Evolutionary conservation across 2,888 invertebrate genomes (phyloP).

Genomic region (Thereva nobilitata): DNA sequence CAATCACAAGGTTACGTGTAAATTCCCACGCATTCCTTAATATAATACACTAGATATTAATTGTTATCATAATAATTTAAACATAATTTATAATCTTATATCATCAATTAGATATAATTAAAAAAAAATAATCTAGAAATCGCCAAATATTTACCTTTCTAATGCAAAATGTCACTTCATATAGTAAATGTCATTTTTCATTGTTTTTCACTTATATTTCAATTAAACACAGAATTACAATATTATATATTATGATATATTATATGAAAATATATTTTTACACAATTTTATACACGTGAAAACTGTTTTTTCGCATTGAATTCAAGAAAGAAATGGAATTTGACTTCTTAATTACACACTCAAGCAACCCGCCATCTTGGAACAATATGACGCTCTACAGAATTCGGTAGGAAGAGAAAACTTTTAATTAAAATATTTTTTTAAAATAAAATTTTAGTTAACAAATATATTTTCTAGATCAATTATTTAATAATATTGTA

Average conservation of each 20-base stretch:
- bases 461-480: too few species aligned
- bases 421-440: constrained; percentile 20
- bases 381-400: constrained; percentile 38
- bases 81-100: not conserved
- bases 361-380: constrained; percentile 46
- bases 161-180: constrained; percentile 51
- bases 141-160: constrained; percentile 52
- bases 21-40: constrained; percentile 40
- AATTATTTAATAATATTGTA: too few species aligned
- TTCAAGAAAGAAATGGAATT: constrained; percentile 42
- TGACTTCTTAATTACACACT: constrained; percentile 51
- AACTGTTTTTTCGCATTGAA: constrained; percentile 8
- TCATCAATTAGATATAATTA: constrained; percentile 34
- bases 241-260: not conserved
- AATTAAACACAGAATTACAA: constrained; percentile 12
- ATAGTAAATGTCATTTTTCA: constrained; percentile 44
- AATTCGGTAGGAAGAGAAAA: constrained; percentile 11
- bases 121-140: constrained; percentile 40
- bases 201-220: constrained; percentile 13
- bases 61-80: not conserved
- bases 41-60: constrained; percentile 10
- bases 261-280: not conserved
- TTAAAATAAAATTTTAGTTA: too few species aligned
- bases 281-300: not conserved
- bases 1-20: constrained; percentile 57